A percentile compares a stretch with the other conserved stretches of the same genome.
Conservation (phyloP, 1,140 invertebrate genomes). For the Conus betulinus region DNA sequence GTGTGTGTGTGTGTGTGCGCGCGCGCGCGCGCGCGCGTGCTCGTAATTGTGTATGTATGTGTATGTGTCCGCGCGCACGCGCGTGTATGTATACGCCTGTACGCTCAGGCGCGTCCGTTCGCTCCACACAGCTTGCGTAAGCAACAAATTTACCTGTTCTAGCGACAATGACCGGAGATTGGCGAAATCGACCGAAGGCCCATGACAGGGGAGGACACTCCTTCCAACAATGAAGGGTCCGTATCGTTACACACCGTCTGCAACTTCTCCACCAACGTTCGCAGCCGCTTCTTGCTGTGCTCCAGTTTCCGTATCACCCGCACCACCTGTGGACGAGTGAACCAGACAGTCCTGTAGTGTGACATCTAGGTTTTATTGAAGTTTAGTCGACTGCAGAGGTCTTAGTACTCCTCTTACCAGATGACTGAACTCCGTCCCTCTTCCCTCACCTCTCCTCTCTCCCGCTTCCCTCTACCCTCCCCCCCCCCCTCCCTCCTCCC, state of each 20-base stretch:
- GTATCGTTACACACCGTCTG: constrained; percentile 43
- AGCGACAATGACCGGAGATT: constrained; percentile 35
- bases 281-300: constrained; percentile 50
- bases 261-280: constrained; percentile 49
- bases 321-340: constrained; percentile 39
- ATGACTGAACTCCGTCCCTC: too few species aligned
- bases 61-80: not conserved
- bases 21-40: too few species aligned
- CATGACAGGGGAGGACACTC: constrained; percentile 35
- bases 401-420: too few species aligned
- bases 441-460: too few species aligned
- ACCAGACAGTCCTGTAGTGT: too few species aligned
- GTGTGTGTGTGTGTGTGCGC: too few species aligned
- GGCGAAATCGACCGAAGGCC: constrained; percentile 32
- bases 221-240: constrained; percentile 46
- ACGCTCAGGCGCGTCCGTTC: too few species aligned
- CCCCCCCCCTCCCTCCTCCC: too few species aligned
- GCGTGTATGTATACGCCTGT: not conserved
- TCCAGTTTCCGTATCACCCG: constrained; percentile 49
- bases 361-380: not conserved
- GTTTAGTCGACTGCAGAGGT: not conserved
- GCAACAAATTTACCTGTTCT: constrained; percentile 34
- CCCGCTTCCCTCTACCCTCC: too few species aligned
- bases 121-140: too few species aligned
- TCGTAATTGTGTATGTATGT: too few species aligned